These are phyloP conservation scores for Megaceryle alcyon DNA, from an alignment of 2,797 vertebrate genomes.

Conservation along the genomic window DNA sequence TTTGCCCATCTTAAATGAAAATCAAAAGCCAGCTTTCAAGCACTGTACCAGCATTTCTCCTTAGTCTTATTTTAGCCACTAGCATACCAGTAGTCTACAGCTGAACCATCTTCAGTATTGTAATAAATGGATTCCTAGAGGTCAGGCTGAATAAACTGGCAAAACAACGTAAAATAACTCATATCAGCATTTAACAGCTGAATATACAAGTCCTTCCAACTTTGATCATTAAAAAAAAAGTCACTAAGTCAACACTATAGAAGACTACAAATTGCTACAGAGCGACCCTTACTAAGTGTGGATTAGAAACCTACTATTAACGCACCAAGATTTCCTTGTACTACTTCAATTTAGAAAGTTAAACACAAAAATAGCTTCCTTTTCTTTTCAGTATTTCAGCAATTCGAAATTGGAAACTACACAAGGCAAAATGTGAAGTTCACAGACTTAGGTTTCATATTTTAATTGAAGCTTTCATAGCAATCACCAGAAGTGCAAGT, in stretches of 20 bases:
- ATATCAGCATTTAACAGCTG: background rate
- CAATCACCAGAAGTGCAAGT: background rate
- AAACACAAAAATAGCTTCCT: background rate
- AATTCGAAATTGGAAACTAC: background rate
- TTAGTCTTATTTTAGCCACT: background rate
- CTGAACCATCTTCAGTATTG: background rate
- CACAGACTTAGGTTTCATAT: background rate
- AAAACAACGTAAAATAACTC: background rate
- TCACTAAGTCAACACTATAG: background rate
- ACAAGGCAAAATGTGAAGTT: background rate
- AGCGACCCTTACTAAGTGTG: background rate
- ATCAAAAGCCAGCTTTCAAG: background rate
- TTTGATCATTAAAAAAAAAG: background rate
- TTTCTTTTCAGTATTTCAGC: background rate
- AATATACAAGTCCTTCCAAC: background rate
- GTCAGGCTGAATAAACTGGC: background rate
- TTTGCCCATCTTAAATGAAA: background rate
- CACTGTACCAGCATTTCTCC: background rate
- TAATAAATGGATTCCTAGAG: background rate
- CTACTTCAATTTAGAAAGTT: background rate
- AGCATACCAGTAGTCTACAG: background rate
- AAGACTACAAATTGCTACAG: background rate
- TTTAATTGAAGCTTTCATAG: background rate
- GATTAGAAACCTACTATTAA: background rate
- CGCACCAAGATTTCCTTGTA: background rate